Percentiles rank a stretch among this genome's conserved stretches.
Evolutionary conservation across 2,797 vertebrate genomes (phyloP).

Genomic region (Aeoliscus strigatus): DNA sequence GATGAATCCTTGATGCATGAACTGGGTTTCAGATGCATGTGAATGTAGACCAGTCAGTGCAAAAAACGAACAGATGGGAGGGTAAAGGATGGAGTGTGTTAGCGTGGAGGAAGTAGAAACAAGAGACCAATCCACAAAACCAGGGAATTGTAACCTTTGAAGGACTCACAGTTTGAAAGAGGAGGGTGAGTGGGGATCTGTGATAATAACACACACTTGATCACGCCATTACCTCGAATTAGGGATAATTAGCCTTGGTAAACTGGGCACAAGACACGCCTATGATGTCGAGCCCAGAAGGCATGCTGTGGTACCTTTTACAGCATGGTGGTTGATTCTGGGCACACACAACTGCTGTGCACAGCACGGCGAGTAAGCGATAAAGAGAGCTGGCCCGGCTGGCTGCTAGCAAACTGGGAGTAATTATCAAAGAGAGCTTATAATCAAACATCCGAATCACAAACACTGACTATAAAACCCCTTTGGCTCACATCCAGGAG

Average conservation of each 20-base stretch:
- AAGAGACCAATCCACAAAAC: constrained; percentile 64
- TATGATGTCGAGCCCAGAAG: constrained; percentile 73
- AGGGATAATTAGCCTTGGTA: constrained; percentile 76
- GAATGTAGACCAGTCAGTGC: constrained; percentile 21
- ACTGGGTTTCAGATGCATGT: constrained; percentile 51
- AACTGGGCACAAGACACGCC: constrained; percentile 73
- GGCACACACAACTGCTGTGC: constrained; percentile 66
- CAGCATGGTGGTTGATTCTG: constrained; percentile 71
- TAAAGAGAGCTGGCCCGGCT: constrained; percentile 65
- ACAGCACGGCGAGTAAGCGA: constrained; percentile 62
- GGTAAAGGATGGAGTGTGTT: constrained; percentile 46
- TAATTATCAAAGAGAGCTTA: constrained; percentile 79
- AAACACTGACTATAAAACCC: constrained; percentile 74
- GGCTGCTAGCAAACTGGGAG: constrained; percentile 71
- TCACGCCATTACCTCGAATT: constrained; percentile 75
- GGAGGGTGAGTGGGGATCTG: constrained; percentile 64
- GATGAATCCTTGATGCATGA: constrained; percentile 65
- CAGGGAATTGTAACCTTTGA: constrained; percentile 60
- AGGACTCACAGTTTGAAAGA: constrained; percentile 57
- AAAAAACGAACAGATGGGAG: constrained; percentile 50
- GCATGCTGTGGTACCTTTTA: constrained; percentile 74
- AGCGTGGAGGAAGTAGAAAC: constrained; percentile 49
- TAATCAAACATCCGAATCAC: constrained; percentile 79
- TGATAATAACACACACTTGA: constrained; percentile 73
- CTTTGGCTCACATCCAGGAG: constrained; percentile 76